These are phyloP conservation scores for Trachelus stipa DNA, from an alignment of 2,888 invertebrate species.

Conservation along the genomic window DNA sequence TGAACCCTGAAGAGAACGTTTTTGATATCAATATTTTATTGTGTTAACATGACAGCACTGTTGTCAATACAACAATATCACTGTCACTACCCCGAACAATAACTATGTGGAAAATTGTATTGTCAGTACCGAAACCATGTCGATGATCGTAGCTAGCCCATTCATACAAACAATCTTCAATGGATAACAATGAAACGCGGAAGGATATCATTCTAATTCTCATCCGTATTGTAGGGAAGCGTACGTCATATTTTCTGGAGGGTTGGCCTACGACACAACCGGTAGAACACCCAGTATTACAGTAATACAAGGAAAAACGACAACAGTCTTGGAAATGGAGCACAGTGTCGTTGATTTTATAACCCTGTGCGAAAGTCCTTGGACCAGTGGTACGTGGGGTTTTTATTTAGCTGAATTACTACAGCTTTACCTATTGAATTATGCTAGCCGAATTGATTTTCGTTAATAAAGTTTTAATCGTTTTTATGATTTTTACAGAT, in stretches of 20 bases:
- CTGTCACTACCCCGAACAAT: not conserved
- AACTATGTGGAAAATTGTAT: not conserved
- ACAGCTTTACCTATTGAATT: not conserved
- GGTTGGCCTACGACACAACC: constrained; percentile 90
- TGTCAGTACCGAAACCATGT: too few species aligned
- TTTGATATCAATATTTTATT: not conserved
- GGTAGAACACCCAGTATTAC: constrained; percentile 94
- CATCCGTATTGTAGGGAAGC: constrained; percentile 78
- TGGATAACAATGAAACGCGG: not conserved
- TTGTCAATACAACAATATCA: not conserved
- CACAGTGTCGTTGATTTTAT: constrained; percentile 98
- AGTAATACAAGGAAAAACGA: constrained; percentile 95
- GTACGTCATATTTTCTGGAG: constrained; percentile 97
- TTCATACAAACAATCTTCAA: not conserved
- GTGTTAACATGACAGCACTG: not conserved
- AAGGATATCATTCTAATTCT: not conserved
- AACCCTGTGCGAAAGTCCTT: constrained; percentile 94
- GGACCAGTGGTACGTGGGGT: constrained; percentile 81
- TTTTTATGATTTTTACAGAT: constrained; percentile 72
- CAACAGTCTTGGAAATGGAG: constrained; percentile 99
- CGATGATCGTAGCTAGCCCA: too few species aligned
- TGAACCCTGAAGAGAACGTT: not conserved
- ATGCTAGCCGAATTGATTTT: too few species aligned
- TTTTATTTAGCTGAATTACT: not conserved
- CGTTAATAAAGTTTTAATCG: not conserved